A percentile compares a stretch with the other conserved stretches of the same genome.
Conservation (phyloP, 2,888 invertebrate genomes). For the Heliothis peltigera region DNA sequence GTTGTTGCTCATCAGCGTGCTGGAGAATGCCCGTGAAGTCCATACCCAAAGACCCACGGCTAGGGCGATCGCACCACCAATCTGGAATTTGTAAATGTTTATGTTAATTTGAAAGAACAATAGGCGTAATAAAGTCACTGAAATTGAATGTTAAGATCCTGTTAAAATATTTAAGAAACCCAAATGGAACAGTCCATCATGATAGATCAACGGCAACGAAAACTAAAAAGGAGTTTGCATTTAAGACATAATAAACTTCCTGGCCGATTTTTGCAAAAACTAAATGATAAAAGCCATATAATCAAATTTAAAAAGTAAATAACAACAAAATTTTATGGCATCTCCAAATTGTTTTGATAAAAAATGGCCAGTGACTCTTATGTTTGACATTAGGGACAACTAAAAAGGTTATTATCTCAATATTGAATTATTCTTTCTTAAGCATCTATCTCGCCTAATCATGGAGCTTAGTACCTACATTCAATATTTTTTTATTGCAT, state of each 20-base stretch:
- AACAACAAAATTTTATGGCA: constrained; percentile 16
- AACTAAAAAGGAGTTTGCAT: constrained; percentile 4
- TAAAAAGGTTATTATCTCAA: constrained; percentile 4
- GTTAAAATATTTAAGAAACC: not conserved
- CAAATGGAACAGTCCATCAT: not conserved
- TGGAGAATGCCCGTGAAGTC: constrained; percentile 95
- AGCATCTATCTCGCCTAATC: too few relatives aligned
- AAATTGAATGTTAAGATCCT: not conserved
- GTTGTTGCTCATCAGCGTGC: constrained; percentile 95
- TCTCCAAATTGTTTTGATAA: not conserved
- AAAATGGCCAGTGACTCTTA: constrained; percentile 3
- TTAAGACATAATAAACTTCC: not conserved
- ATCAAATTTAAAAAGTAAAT: constrained; percentile 10
- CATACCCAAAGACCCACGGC: constrained; percentile 96
- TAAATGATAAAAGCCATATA: not conserved
- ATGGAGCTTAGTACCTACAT: not conserved
- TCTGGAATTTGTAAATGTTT: constrained; percentile 84
- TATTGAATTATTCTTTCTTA: not conserved
- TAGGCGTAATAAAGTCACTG: not conserved
- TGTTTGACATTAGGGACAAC: not conserved
- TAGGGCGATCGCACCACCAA: constrained; percentile 94
- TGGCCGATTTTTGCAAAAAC: constrained; percentile 10
- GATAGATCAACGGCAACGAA: too few relatives aligned
- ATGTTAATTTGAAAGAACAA: not conserved
- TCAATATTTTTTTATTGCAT: too few relatives aligned